Base-by-base conservation (phyloP, 1,140 invertebrate species). In the Euwallacea fornicatus region DNA sequence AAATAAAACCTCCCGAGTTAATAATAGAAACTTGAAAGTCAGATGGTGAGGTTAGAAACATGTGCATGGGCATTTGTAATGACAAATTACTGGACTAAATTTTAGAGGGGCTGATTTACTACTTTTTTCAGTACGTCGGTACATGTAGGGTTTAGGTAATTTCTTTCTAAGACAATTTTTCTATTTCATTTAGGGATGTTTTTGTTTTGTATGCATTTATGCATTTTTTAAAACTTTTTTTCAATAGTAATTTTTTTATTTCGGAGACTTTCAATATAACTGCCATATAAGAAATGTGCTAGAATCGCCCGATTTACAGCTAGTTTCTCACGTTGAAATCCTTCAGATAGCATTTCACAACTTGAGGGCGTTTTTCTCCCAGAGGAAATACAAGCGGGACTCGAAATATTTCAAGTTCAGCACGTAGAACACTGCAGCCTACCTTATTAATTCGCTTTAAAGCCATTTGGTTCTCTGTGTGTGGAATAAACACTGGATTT, bases 391-490 rank as follows among this genome's bases (percentile, higher is more conserved):
- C 63, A 50, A 44, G 55, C n/a, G 55, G 13, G 54, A 73, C 53
- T 69, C 62, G 69, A 73, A 13, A 46, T 10, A 65, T 59, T 64
- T 50, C 54, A 9, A 2, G 16, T 15, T 9, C 11, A 56, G 9
- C 9, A 15, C 8, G 54, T 56, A 15, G 65, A 53, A 76, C 73
- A 76, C 74, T 75, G 81, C 77, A 80, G 90, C 89, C 83, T 90
- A 93, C 93, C 92, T 95, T 95, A 90, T 95, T 95, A 88, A 95
- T 95, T 91, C 93, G 88, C 90, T 95, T 95, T 89, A 95, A 90
- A 88, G 93, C 93, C 93, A 95, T 95, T 92, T 89, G 85, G 83
- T 81, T 81, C 80, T 82, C 75, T 84, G 81, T 86, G 81, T 85
- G 79, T 86, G 83, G 82, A 83, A 79, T 81, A 82, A 84, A 85